These are phyloP conservation scores for Megaceryle maxima DNA, from an alignment of 2,113 vertebrate genomes.

Conservation along the genomic window DNA sequence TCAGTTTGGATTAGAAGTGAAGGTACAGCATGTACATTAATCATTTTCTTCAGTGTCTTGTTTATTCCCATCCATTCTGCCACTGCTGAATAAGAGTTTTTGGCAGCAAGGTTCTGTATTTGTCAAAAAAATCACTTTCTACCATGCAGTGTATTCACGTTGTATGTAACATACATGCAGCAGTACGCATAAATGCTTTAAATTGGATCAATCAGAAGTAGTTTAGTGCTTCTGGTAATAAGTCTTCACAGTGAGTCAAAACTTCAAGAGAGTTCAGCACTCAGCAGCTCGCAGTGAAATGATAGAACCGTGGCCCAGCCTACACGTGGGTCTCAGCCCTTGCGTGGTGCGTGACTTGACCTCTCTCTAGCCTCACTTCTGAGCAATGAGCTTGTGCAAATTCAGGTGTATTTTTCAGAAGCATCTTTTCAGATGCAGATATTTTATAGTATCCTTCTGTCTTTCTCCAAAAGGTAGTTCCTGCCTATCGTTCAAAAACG, in stretches of 20 bases:
- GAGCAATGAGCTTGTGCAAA: neutral
- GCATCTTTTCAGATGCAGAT: neutral
- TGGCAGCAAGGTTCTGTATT: neutral
- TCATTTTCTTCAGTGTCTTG: neutral
- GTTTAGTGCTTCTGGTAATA: neutral
- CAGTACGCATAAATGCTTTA: neutral
- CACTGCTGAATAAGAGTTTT: neutral
- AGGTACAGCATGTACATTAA: neutral
- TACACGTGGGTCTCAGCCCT: neutral
- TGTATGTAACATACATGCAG: neutral
- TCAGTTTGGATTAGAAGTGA: neutral
- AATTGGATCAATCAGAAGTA: neutral
- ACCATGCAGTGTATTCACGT: neutral
- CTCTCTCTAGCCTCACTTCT: neutral
- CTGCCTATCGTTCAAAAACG: neutral
- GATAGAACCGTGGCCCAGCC: neutral
- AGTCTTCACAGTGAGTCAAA: neutral
- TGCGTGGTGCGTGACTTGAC: fast-evolving
- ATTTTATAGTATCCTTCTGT: neutral
- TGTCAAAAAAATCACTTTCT: neutral
- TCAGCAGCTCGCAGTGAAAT: neutral
- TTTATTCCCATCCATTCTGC: neutral
- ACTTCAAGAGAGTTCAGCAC: neutral
- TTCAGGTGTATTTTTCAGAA: neutral
- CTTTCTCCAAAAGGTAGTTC: neutral